A percentile compares a stretch with the other conserved stretches of the same genome.
These are phyloP conservation scores for Ciconia boyciana DNA, from an alignment of 2,113 vertebrate species.

Conservation along the genomic window DNA sequence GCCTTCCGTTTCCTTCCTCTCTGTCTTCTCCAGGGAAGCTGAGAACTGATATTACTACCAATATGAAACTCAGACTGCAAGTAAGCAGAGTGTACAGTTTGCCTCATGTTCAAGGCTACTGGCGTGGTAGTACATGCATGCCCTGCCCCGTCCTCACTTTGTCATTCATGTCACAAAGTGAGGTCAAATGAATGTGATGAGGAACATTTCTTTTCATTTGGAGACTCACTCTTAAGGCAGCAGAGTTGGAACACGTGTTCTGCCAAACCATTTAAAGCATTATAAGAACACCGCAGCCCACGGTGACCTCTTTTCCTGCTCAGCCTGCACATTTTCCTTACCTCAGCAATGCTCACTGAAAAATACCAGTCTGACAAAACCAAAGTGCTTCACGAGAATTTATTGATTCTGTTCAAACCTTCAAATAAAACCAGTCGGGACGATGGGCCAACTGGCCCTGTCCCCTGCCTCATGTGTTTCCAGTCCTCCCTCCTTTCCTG, in stretches of 20 bases:
- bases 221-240: neutral
- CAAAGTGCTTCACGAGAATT: neutral
- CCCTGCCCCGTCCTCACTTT: neutral
- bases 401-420: neutral
- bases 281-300: neutral
- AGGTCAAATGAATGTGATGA: neutral
- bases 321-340: neutral
- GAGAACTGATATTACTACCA: neutral
- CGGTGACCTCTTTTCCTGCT: neutral
- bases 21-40: neutral
- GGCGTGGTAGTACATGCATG: rapidly evolving
- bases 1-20: neutral
- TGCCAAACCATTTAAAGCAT: neutral
- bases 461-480: neutral
- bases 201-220: neutral
- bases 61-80: neutral
- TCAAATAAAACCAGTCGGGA: neutral
- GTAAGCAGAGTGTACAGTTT: neutral
- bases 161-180: neutral
- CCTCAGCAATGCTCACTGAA: neutral
- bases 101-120: neutral
- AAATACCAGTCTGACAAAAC: neutral
- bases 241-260: neutral
- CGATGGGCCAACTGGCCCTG: neutral
- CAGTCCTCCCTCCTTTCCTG: neutral